Evolutionary conservation across 2,113 vertebrate genomes (phyloP), one percentile per base, ranked within the genome.

Genomic region (Chroicocephalus ridibundus): DNA sequence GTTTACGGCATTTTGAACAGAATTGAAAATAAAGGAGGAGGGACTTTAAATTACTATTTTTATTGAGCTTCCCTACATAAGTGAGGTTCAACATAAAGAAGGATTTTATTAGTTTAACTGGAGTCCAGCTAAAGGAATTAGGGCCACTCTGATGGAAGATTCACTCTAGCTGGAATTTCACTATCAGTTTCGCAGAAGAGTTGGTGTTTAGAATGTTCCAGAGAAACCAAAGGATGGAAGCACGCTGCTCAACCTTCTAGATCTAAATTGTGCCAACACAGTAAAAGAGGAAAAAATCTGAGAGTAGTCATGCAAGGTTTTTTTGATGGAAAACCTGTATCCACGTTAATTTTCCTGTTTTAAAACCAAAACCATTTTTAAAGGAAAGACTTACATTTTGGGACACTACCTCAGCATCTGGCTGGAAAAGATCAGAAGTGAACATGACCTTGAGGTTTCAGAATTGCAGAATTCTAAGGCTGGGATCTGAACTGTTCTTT

Each of bases 371-470:
- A 40, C 26, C 52, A 38, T n/a, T 91, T 94, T 94, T 65, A 91
- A 93, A 97, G 93, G 74, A 58, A 85, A 82, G 36, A 91, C 94
- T 95, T 92, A 93, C 83, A 95, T 91, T 93, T 91, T 91, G 91
- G 93, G 88, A 65, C 74, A 96, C 94, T 97, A 96, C 88, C 86
- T 92, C 92, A 94, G 94, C 90, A 97, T 89, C 91, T 96, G 93
- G 76, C 75, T 96, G 96, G 92, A 55, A 93, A 96, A 97, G 82
- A 83, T 87, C 86, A 80, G 94, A 93, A 96, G 94, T 93, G 86
- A 95, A 83, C 86, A 86, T 94, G 88, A 94, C 94, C 80, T 90
- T 86, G 93, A 82, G 85, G 75, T 91, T 93, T 96, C 94, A 95
- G 82, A 96, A 96, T 5, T 94, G 90, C 64, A 83, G 94, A 95